These are phyloP conservation scores for Cephus pygmeus DNA, from an alignment of 2,888 invertebrate species.

Conservation along the genomic window DNA sequence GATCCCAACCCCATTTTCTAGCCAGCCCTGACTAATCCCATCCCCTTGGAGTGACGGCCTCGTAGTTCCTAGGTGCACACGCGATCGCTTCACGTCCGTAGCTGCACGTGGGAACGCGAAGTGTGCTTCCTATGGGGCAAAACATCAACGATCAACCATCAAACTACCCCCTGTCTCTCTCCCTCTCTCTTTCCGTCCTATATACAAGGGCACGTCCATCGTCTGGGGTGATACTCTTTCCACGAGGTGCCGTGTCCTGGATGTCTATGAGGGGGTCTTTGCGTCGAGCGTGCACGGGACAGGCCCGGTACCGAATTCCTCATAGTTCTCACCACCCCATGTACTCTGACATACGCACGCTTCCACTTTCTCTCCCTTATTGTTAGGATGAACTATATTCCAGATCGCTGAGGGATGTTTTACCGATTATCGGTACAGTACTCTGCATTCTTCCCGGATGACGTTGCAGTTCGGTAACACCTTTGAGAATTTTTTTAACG, in stretches of 20 bases:
- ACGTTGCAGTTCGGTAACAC: no score
- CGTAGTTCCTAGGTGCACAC: conserved; percentile 52
- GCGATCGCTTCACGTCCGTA: conserved; percentile 49
- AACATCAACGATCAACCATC: conserved; percentile 50
- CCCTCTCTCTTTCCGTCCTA: neutral
- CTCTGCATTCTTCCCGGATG: no score
- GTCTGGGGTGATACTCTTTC: no score
- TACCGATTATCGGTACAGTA: no score
- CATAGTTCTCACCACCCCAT: neutral
- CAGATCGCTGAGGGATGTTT: no score
- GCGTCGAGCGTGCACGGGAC: conserved; percentile 36
- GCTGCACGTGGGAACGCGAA: conserved; percentile 59
- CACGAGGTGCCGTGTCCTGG: no score
- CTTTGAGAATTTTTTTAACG: no score
- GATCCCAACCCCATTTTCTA: conserved; percentile 44
- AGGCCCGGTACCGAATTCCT: conserved; percentile 22
- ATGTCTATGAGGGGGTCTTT: no score
- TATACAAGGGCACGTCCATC: neutral
- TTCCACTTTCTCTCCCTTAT: neutral
- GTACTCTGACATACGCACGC: conserved; percentile 2
- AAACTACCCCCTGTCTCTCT: conserved; percentile 28
- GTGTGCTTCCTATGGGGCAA: conserved; percentile 52
- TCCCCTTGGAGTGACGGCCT: conserved; percentile 57
- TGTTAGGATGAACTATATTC: neutral
- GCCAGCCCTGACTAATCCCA: conserved; percentile 58